Evolutionary conservation across 2,888 invertebrate genomes (phyloP), one percentile per base, ranked within the genome.

Genomic region (Acholoe squamosa): DNA sequence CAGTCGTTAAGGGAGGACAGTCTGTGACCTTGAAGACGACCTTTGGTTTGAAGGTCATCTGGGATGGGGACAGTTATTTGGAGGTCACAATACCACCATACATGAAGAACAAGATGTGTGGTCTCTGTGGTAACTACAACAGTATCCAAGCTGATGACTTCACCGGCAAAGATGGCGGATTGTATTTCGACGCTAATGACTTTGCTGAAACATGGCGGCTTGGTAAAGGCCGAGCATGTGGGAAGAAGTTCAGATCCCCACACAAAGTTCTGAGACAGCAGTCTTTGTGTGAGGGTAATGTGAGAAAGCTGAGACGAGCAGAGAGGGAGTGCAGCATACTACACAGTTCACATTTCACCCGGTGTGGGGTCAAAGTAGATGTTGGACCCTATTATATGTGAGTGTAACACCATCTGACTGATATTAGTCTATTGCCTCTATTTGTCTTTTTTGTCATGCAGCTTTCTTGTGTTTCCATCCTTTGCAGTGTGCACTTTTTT

Each of bases 51-150:
- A 97, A 97, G 94, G 97, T 99, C 92, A 96, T 98, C 61, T 99
- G 99, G 99, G 98, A 98, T 94, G 98, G 99, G 0, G 98, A 98
- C 93, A 98, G 98, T 93, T 98, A 98, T 95, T 96, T 99, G 91
- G 99, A 99, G 96, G 97, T 97, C 0, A 97, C 97, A 0, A 98
- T 98, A 3, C 80, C 80, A 5, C 80, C 80, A 14, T 34, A 16
- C 34, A 80, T 80, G 80, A 80, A 80, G 43, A 33, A 43, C 5
- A 80, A 43, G 80, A 96, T 98, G 91, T 99, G 99, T 95, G 99
- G 99, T 22, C 96, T 99, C 28, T 99, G 99, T 95, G 99, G 99
- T 0, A 99, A 99, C 95, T 99, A 98, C 96, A 99, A 99, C 96
- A 97, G 97, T 84, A 96, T 98, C 92, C 97, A 97, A 1, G 97